These are phyloP conservation scores for Cyrtorhinus lividipennis DNA, from an alignment of 1,140 invertebrate species.

Conservation along the genomic window DNA sequence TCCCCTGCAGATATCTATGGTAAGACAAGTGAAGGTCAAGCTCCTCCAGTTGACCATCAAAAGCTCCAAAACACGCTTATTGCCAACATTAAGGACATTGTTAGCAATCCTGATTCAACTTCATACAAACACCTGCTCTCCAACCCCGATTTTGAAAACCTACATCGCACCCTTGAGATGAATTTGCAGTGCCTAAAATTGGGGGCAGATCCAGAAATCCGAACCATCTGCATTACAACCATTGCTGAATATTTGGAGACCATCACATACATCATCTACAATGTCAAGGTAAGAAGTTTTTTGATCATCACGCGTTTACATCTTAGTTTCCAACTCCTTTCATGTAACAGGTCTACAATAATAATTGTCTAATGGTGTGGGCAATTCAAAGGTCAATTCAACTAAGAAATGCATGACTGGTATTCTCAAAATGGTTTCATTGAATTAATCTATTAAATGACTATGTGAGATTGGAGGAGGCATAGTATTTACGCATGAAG, in stretches of 20 bases:
- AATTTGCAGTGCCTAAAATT: background rate
- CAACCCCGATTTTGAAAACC: background rate
- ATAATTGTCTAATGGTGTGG: too few species aligned
- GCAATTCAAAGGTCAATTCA: too few species aligned
- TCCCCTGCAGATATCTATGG: too few species aligned
- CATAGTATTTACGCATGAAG: too few species aligned
- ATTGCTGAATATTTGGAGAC: constrained; percentile 19
- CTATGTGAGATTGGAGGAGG: too few species aligned
- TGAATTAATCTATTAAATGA: too few species aligned
- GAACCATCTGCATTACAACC: background rate
- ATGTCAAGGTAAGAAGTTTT: constrained; percentile 9
- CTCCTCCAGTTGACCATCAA: background rate
- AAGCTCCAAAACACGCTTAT: background rate
- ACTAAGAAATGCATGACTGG: too few species aligned
- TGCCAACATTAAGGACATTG: background rate
- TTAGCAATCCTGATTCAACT: background rate
- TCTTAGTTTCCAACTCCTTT: too few species aligned
- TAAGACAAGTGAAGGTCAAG: too few species aligned
- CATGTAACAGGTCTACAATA: too few species aligned
- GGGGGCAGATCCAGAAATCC: background rate
- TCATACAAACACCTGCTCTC: background rate
- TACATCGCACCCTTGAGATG: background rate
- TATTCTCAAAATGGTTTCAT: too few species aligned
- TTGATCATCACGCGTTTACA: too few species aligned
- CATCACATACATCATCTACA: constrained; percentile 16